Conservation (phyloP, 1,140 invertebrate species). For the Adelges cooleyi region DNA sequence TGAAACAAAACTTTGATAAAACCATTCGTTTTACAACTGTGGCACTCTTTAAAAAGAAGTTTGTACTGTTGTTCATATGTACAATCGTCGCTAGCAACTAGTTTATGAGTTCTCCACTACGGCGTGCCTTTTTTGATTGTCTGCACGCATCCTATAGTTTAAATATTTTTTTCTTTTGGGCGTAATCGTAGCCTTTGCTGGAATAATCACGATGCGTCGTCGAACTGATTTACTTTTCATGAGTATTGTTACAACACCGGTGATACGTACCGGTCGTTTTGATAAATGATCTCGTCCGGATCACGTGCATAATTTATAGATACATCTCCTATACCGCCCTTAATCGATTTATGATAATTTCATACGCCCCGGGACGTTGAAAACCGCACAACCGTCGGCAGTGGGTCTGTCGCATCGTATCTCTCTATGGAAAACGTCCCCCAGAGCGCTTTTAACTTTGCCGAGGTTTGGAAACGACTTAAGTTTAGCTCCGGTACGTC, state of each 20-base stretch:
- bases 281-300: not conserved
- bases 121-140: too few relatives aligned
- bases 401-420: too few relatives aligned
- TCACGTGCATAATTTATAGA: not conserved
- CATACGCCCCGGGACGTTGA: not conserved
- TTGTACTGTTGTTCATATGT: too few relatives aligned
- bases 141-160: too few relatives aligned
- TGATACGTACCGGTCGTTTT: too few relatives aligned
- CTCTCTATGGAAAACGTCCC: not conserved
- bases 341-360: conserved; percentile 18
- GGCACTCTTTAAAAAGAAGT: too few relatives aligned
- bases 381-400: not conserved
- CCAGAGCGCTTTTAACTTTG: not conserved
- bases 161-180: too few relatives aligned
- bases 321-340: not conserved
- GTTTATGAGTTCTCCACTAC: too few relatives aligned
- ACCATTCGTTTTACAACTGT: too few relatives aligned
- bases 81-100: too few relatives aligned
- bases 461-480: not conserved
- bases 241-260: not conserved
- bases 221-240: not conserved
- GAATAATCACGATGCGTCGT: not conserved
- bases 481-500: not conserved
- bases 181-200: too few relatives aligned
- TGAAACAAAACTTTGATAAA: too few relatives aligned